Percentiles rank a stretch among this genome's conserved stretches.
Conservation (phyloP, 2,797 vertebrate species). For the Pogoniulus pusillus region DNA sequence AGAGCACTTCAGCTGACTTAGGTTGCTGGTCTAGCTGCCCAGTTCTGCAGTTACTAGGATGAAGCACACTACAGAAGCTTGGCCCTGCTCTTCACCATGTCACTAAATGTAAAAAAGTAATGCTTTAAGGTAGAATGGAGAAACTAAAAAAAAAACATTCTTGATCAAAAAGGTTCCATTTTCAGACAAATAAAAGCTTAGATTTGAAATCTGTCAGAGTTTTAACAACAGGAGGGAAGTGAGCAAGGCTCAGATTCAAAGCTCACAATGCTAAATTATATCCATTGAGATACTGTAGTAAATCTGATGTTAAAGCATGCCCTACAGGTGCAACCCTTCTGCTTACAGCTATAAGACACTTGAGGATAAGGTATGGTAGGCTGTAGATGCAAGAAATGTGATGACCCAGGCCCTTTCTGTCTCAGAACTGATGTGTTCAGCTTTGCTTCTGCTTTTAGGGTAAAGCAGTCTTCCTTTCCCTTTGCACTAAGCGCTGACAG, state of each 20-base stretch:
- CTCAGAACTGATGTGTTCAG: not conserved
- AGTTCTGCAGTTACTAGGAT: not conserved
- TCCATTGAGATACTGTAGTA: not conserved
- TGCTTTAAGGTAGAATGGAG: not conserved
- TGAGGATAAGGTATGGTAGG: rapidly evolving
- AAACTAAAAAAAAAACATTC: not conserved
- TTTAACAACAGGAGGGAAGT: not conserved
- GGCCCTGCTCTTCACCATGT: not conserved
- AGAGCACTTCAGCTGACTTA: not conserved
- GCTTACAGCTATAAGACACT: not conserved
- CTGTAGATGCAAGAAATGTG: not conserved
- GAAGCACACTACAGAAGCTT: not conserved
- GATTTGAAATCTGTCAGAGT: not conserved
- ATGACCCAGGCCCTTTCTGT: not conserved
- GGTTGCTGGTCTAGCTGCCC: not conserved
- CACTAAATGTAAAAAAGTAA: not conserved
- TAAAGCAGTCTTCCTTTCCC: not conserved
- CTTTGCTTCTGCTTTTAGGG: not conserved
- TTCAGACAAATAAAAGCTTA: not conserved
- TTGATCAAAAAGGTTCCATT: not conserved
- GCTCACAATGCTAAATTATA: not conserved
- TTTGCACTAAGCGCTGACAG: not conserved
- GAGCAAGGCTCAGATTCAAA: not conserved
- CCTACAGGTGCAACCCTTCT: not conserved
- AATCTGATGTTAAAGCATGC: not conserved